Evolutionary conservation across 1,140 invertebrate genomes (phyloP), one percentile per base, ranked within the genome.

Genomic region (Zaprionus gabonicus): DNA sequence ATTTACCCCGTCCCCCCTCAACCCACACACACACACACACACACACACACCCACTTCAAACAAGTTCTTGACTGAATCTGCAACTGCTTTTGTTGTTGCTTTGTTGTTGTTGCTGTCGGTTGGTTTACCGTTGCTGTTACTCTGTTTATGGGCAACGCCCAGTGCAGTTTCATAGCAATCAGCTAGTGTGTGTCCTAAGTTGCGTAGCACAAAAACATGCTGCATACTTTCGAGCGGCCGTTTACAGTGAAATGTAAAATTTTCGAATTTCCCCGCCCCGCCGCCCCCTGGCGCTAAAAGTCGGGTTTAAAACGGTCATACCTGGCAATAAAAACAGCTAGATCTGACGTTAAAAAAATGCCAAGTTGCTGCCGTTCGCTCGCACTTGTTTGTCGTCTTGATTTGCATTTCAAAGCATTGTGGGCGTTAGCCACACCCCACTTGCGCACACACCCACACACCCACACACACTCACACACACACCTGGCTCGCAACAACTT

Each of bases 341-440:
- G 31, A 34, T 10, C 3, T 31, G 31, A 34, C 31, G 31, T 34
- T 34, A 34, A 34, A 34, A 34, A 34, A 34, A 20, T n/a, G 31
- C 31, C 31, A 34, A 63, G 53, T 17, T 36, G 20, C 57, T 64
- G 44, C 36, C 46, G 38, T 20, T 55, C 17, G n/a, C 36, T 57
- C 23, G 4, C 5, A 36, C 56, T 72, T 69, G 59, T 81, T 64
- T 72, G 79, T 82, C 51, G 55, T 13, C 69, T 71, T 90, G 84
- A 84, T 90, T 90, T 88, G 81, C 85, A 90, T 88, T 81, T 74
- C 75, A 90, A 87, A 87, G 80, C 78, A 71, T 62, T 41, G 20
- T 51, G 46, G 20, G 46, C 46, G 20, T 46, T 23, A 51, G 17
- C 46, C 46, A 25, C 46, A 23, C 46, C 46, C 69, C 49, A 64